phyloP scores from a whole-genome alignment of 2,888 invertebrate species.

The Itoplectis maculator region DNA sequence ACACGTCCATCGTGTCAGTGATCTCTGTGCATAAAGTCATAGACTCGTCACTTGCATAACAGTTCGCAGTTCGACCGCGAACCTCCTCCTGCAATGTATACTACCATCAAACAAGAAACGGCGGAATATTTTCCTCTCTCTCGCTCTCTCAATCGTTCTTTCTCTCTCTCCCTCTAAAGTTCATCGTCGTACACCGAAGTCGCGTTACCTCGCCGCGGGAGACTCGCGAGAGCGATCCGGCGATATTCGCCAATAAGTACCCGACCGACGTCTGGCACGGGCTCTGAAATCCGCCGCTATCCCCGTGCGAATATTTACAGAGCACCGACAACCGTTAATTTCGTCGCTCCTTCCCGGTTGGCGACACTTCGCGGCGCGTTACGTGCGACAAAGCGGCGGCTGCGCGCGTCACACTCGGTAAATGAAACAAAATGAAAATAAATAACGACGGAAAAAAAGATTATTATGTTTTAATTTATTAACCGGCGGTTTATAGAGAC shows the following conservation, averaged over 20 bases:
- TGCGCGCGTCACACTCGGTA: too few species aligned
- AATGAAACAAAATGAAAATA: conserved; percentile 1
- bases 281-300: conserved; percentile 11
- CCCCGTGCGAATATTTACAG: conserved; percentile 9
- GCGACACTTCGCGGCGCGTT: conserved; percentile 11
- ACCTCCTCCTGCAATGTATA: conserved; percentile 29
- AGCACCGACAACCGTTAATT: conserved; percentile 20
- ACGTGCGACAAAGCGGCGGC: neutral
- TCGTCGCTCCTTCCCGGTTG: neutral
- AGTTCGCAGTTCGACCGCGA: conserved; percentile 16
- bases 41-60: conserved; percentile 50
- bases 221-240: neutral
- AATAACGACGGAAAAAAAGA: conserved; percentile 9
- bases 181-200: conserved; percentile 1
- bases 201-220: conserved; percentile 13
- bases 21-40: conserved; percentile 30
- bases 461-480: neutral
- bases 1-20: conserved; percentile 29
- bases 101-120: conserved; percentile 27
- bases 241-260: conserved; percentile 11
- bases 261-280: neutral
- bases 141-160: conserved; percentile 5
- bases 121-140: neutral
- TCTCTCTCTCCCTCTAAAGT: conserved; percentile 22
- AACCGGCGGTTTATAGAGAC: too few species aligned